Evolutionary conservation across 2,888 invertebrate genomes (phyloP).

Genomic region (Parnassius apollo): DNA sequence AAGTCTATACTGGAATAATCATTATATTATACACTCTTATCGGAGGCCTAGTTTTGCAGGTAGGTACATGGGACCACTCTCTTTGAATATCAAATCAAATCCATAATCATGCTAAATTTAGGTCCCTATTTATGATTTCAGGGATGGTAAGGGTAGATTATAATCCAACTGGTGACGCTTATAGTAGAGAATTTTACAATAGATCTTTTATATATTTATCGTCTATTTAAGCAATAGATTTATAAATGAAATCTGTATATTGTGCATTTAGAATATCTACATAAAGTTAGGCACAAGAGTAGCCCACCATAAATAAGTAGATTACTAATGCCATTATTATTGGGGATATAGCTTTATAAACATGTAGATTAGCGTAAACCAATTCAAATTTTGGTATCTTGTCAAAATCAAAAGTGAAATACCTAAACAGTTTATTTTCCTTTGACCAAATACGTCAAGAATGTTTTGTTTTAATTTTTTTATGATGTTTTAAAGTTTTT

Average conservation of each 20-base stretch:
- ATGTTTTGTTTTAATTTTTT: too few species aligned
- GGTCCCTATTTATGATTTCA: constrained; percentile 59
- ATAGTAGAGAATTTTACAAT: constrained; percentile 68
- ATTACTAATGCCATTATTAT: constrained; percentile 61
- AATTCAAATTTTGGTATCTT: neutral
- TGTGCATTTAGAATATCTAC: constrained; percentile 65
- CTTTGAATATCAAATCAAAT: constrained; percentile 70
- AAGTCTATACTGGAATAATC: constrained; percentile 31
- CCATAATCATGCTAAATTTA: constrained; percentile 69
- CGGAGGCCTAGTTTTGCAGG: constrained; percentile 64
- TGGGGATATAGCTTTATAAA: constrained; percentile 87
- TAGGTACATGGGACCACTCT: constrained; percentile 75
- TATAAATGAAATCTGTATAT: constrained; percentile 65
- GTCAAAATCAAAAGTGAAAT: neutral
- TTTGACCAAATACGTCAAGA: too few species aligned
- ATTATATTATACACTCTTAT: constrained; percentile 37
- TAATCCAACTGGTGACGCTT: constrained; percentile 76
- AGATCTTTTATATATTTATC: constrained; percentile 71
- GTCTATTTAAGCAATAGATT: constrained; percentile 54
- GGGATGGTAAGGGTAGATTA: constrained; percentile 63
- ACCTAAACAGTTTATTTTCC: too few species aligned
- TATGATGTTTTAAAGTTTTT: too few species aligned
- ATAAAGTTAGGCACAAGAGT: constrained; percentile 27
- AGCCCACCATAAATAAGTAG: constrained; percentile 38
- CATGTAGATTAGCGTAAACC: constrained; percentile 53